Base-by-base conservation (phyloP, 2,888 invertebrate genomes). In the Bellardia bayeri region DNA sequence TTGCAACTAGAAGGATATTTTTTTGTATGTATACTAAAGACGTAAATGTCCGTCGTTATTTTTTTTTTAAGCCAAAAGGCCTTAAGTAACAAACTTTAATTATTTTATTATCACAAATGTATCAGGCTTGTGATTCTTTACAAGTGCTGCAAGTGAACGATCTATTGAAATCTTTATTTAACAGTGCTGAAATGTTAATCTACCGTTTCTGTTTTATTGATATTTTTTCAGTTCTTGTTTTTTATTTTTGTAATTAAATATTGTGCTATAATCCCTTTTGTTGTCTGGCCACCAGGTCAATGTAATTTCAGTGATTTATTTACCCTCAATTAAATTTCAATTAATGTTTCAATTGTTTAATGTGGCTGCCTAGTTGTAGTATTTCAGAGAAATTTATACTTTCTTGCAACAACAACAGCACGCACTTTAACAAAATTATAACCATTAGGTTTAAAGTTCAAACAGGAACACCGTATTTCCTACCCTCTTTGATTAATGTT, bases 251-350 rank as follows among this genome's bases (percentile, higher is more conserved):
- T 9, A 9, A 6, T 42, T 42, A 6, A 51, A 51, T 6, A 6
- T n/a, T 58, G 58, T 13, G 2, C 13, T 9, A 30, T 58, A 58
- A 33, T 58, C 23, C 30, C 58, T 58, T 58, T 58, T 58, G 11
- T 30, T 30, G 4, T 33, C 9, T 30, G 13, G 16, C 7, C 4
- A 3, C 9, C 9, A 8, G 13, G 45, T 45, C 30, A 13, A 13
- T 30, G 33, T 58, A 58, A 58, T 58, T 58, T 58, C 30, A 58
- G 40, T 54, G 71, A 71, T 71, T 71, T 71, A 54, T 71, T 71
- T 71, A 54, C 40, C 37, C 56, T 40, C 71, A 54, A 71, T 71
- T 71, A 56, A 49, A 71, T 71, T 54, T 56, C 71, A 71, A 37
- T 54, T 71, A 71, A 54, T 40, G 63, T 40, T 64, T 16, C n/a